phyloP scores from a whole-genome alignment of 2,113 vertebrate species.

The Choloepus hoffmanni region DNA sequence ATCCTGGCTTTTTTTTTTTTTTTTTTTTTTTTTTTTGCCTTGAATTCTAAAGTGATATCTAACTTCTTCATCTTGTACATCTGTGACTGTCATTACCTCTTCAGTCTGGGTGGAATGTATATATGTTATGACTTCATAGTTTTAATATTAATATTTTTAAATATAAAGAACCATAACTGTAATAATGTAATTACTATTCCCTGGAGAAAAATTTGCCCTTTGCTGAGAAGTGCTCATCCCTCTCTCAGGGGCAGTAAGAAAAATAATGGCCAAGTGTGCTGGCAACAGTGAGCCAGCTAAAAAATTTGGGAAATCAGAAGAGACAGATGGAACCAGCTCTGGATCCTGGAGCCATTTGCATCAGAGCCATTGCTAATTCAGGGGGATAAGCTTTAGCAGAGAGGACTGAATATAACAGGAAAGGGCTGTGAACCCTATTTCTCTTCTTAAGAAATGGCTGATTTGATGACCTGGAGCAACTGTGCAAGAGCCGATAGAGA shows the following conservation, averaged over 20 bases:
- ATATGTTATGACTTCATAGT: not conserved
- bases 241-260: not conserved
- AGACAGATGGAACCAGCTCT: not conserved
- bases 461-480: not conserved
- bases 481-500: not conserved
- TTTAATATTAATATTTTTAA: conserved; percentile 46
- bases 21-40: not conserved
- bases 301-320: not conserved
- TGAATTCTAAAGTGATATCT: not conserved
- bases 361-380: not conserved
- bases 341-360: not conserved
- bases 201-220: not conserved
- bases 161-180: not conserved
- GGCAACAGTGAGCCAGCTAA: not conserved
- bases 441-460: not conserved
- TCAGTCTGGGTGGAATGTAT: not conserved
- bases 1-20: not conserved
- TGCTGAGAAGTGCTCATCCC: not conserved
- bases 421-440: not conserved
- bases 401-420: not conserved
- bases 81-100: conserved; percentile 46
- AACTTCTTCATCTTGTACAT: not conserved
- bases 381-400: not conserved
- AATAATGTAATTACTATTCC: not conserved
- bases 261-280: not conserved